These are phyloP conservation scores for Artibeus lituratus DNA, from an alignment of 2,797 vertebrate species.

Conservation along the genomic window DNA sequence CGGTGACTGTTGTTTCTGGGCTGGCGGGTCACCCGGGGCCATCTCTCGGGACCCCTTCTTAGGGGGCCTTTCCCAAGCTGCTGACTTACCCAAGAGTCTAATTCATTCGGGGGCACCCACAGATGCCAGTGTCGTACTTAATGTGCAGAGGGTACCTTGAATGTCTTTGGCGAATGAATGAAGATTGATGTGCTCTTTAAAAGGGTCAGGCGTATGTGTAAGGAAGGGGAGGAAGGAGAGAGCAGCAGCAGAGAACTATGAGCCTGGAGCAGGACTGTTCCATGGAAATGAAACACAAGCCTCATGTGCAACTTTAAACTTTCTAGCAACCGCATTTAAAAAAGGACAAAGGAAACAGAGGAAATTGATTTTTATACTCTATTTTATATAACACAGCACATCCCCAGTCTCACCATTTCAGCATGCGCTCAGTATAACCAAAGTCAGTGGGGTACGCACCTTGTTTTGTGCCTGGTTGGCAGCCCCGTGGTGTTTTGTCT, in stretches of 20 bases:
- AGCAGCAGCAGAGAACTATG: neutral
- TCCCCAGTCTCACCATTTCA: neutral
- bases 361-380: neutral
- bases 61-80: neutral
- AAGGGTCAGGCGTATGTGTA: neutral
- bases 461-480: neutral
- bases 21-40: neutral
- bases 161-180: neutral
- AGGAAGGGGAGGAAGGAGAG: neutral
- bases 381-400: neutral
- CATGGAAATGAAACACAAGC: neutral
- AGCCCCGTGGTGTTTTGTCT: fast-evolving
- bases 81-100: neutral
- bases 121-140: neutral
- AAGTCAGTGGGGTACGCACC: neutral
- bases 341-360: neutral
- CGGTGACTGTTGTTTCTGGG: neutral
- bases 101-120: neutral
- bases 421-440: neutral
- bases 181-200: neutral
- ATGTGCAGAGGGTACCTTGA: neutral
- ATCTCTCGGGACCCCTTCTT: neutral
- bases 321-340: neutral
- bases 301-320: fast-evolving
- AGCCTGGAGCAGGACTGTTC: no score